phyloP scores from a whole-genome alignment of 1,140 invertebrate species.

The Calliopsis andreniformis region DNA sequence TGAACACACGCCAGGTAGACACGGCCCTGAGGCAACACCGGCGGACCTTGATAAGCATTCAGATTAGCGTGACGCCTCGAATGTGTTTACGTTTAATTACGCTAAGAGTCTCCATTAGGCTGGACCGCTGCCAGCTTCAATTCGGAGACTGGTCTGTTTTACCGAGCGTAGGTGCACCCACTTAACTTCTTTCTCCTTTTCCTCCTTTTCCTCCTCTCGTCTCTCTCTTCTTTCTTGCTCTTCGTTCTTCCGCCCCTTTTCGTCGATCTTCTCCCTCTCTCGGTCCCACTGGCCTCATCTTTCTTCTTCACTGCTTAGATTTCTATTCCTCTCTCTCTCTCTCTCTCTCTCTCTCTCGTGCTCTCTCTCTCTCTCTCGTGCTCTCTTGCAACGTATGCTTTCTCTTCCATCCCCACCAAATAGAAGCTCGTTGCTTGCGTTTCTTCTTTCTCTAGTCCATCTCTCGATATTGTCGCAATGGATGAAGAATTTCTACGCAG shows the following conservation, averaged over 20 bases:
- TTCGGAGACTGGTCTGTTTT: slow-evolving; percentile 69
- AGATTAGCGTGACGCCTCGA: slow-evolving; percentile 80
- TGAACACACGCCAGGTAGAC: slow-evolving; percentile 71
- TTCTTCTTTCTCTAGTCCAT: too few relatives aligned
- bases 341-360: neutral
- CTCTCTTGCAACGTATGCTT: too few relatives aligned
- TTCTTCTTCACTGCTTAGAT: slow-evolving; percentile 3
- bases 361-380: neutral
- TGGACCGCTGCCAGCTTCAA: slow-evolving; percentile 79
- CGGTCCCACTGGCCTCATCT: neutral
- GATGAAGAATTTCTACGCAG: neutral
- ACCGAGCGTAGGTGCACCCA: slow-evolving; percentile 71
- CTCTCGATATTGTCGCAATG: too few relatives aligned
- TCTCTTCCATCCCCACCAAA: too few relatives aligned
- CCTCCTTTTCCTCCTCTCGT: neutral
- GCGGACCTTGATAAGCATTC: slow-evolving; percentile 78
- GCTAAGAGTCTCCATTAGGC: slow-evolving; percentile 82
- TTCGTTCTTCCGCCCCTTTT: neutral
- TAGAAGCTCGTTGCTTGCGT: too few relatives aligned
- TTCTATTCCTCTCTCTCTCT: slow-evolving; percentile 4
- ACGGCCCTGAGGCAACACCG: slow-evolving; percentile 75
- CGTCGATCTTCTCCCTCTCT: neutral
- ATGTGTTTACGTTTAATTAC: slow-evolving; percentile 82
- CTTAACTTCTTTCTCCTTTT: slow-evolving; percentile 59
- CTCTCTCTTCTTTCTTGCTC: slow-evolving; percentile 36